Base-by-base conservation (phyloP, 2,888 invertebrate species). In the Polydrusus cervinus region DNA sequence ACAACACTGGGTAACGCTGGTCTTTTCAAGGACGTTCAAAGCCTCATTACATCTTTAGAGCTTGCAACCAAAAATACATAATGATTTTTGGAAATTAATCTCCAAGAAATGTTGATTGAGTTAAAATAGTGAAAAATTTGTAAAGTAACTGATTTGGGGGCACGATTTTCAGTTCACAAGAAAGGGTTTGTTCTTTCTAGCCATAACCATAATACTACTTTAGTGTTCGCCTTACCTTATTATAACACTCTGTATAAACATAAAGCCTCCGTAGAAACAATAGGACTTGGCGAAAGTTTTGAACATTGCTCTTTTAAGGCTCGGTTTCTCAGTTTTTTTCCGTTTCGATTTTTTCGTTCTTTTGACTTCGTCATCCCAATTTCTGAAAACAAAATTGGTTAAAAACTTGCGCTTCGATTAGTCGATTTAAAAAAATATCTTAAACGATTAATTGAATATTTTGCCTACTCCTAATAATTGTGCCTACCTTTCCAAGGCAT, bases 211-310 rank as follows among this genome's bases (percentile, higher is more conserved):
- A n/a, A n/a, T n/a, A n/a, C 16, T n/a, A 13, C 13, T 49, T 20
- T 1, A 2, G 20, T 20, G 11, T 11, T 51, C 3, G 20, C 7
- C 87, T 85, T 84, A 91, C 93, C 90, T 92, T 80, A 92, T 79
- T 78, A 91, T 79, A 74, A 91, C 88, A 78, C 89, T 90, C 70
- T 92, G 84, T 61, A 92, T 78, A 61, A 90, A 90, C 61, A 90
- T 86, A 75, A 90, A 84, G 38, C 90, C 80, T 65, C 93, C 93
- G 82, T 90, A 91, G 10, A 90, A 79, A 85, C 90, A 87, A 81
- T 91, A 91, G 61, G 91, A 89, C 72, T 89, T 84, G 81, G 91
- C 89, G 85, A 92, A 93, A 9, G 91, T 90, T 78, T 89, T 89
- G 49, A 89, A 83, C 69, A 93, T 89, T 7, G 91, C 92, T 78